Evolutionary conservation across 2,888 invertebrate genomes (phyloP).

Genomic region (Parnassius glacialis): DNA sequence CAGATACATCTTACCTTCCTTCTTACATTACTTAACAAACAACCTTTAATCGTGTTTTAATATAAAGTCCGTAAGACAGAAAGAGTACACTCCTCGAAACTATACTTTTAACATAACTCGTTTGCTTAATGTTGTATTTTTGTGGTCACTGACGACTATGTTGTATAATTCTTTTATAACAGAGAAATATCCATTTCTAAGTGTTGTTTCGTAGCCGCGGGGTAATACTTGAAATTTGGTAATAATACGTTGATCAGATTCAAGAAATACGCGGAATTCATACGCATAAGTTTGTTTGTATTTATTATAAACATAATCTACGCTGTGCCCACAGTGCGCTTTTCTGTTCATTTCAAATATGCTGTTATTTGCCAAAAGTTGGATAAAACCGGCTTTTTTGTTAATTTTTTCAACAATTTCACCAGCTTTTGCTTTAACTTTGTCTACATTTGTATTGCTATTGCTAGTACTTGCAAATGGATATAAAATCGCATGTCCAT

Average conservation of each 20-base stretch:
- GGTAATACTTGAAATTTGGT: conserved; percentile 60
- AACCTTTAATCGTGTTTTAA: conserved; percentile 7
- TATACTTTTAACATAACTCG: conserved; percentile 28
- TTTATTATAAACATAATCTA: conserved; percentile 56
- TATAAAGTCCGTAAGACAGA: conserved; percentile 9
- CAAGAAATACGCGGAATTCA: conserved; percentile 68
- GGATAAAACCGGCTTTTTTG: conserved; percentile 50
- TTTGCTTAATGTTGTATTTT: conserved; percentile 36
- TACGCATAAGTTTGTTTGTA: conserved; percentile 46
- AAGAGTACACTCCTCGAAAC: conserved; percentile 18
- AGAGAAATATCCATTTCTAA: conserved; percentile 58
- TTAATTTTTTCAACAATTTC: conserved; percentile 56
- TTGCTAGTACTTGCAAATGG: conserved; percentile 80
- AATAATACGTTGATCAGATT: conserved; percentile 47
- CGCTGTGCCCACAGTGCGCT: conserved; percentile 62
- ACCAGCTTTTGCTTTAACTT: conserved; percentile 43
- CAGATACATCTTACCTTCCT: background rate
- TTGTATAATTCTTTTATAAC: conserved; percentile 62
- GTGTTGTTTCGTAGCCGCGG: conserved; percentile 49
- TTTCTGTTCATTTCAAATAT: conserved; percentile 52
- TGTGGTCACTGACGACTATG: conserved; percentile 46
- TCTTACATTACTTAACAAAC: conserved; percentile 6
- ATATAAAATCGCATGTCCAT: conserved; percentile 83
- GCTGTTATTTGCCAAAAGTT: conserved; percentile 52
- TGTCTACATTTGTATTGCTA: conserved; percentile 25